Conservation (phyloP, 2,888 invertebrate species). For the Nephrotoma appendiculata region DNA sequence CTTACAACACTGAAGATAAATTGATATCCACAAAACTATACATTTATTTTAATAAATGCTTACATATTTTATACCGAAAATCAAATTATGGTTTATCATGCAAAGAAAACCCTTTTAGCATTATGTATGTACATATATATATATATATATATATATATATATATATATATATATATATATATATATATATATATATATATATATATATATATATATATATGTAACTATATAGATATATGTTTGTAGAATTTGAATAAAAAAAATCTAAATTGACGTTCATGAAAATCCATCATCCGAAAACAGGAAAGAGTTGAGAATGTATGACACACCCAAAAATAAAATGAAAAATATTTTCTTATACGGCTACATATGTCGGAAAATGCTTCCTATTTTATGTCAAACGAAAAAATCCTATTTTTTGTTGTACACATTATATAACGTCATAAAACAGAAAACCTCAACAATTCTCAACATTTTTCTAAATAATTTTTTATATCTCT, state of each 20-base stretch:
- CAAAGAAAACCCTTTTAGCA: neutral
- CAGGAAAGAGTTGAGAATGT: neutral
- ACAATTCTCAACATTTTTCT: neutral
- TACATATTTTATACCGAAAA: neutral
- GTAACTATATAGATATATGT: neutral
- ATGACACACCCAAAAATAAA: neutral
- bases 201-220: neutral
- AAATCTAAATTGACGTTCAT: neutral
- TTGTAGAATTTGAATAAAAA: neutral
- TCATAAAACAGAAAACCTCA: neutral
- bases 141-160: neutral
- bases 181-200: neutral
- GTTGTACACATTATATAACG: neutral
- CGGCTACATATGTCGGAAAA: neutral
- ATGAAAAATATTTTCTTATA: neutral
- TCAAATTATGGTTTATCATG: neutral
- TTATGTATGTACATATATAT: neutral
- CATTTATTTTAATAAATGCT: neutral
- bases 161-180: neutral
- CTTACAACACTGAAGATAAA: neutral
- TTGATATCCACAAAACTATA: neutral
- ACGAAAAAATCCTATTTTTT: neutral
- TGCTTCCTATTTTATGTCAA: neutral
- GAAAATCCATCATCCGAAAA: neutral
- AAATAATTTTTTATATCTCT: neutral